Conservation (phyloP, 2,797 vertebrate species). For the Yasuhikotakia modesta region DNA sequence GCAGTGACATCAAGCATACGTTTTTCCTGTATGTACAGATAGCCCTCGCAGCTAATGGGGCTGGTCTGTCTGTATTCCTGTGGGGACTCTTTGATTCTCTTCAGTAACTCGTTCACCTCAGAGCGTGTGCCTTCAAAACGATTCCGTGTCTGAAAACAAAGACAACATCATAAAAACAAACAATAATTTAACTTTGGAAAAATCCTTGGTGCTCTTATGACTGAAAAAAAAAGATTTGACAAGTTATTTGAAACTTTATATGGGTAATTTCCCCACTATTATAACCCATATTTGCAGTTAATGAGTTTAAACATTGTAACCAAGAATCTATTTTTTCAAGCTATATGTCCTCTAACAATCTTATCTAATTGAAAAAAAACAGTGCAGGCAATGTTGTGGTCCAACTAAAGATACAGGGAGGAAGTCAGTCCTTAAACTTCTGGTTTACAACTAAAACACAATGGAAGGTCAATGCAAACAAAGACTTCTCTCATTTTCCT, state of each 20-base stretch:
- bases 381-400: background rate
- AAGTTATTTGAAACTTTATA: background rate
- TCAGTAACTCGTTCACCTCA: conserved; percentile 94
- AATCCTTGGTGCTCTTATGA: background rate
- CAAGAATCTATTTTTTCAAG: background rate
- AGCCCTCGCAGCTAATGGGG: conserved; percentile 91
- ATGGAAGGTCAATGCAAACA: conserved; percentile 54
- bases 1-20: conserved; percentile 75
- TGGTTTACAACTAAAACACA: conserved; percentile 47
- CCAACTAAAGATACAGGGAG: conserved; percentile 17
- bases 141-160: conserved; percentile 83
- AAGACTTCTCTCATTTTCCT: conserved; percentile 38
- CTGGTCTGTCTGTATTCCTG: conserved; percentile 91
- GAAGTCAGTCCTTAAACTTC: conserved; percentile 36
- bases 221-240: background rate
- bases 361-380: conserved; percentile 14
- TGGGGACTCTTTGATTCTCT: conserved; percentile 87
- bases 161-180: background rate
- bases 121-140: conserved; percentile 94
- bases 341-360: background rate
- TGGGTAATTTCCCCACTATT: background rate
- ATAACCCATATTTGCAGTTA: background rate
- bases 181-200: background rate
- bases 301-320: background rate
- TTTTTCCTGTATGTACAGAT: conserved; percentile 97